Percentiles rank a stretch among this genome's conserved stretches.
Conservation (phyloP, 2,797 vertebrate genomes). For the Taeniopygia guttata region DNA sequence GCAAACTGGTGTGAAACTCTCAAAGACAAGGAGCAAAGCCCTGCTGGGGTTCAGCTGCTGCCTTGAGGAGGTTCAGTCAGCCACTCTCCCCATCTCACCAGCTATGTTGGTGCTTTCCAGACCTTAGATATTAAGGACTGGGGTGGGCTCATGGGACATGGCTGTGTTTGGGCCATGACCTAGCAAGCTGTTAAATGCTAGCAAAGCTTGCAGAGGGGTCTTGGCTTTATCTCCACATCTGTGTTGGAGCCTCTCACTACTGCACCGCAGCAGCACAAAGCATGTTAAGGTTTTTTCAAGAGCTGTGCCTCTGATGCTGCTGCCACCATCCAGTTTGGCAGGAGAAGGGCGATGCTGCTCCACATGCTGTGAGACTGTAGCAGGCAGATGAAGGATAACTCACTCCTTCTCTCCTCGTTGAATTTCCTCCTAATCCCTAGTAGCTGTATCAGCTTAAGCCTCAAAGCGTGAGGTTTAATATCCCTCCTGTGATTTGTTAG, state of each 20-base stretch:
- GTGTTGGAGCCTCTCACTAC: neutral
- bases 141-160: neutral
- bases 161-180: neutral
- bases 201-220: neutral
- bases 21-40: neutral
- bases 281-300: neutral
- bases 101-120: neutral
- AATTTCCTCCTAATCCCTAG: conserved; percentile 42
- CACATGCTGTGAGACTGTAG: rapidly evolving
- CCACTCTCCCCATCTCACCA: neutral
- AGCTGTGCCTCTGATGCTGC: neutral
- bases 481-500: conserved; percentile 28
- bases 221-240: neutral
- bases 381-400: conserved; percentile 24
- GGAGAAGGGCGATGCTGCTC: neutral
- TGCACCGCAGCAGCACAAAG: rapidly evolving
- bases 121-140: neutral
- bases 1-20: conserved; percentile 37
- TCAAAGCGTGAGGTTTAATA: conserved; percentile 25
- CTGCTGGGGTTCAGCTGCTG: neutral
- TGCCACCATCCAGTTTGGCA: neutral
- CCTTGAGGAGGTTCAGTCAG: rapidly evolving
- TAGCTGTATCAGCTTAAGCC: conserved; percentile 52
- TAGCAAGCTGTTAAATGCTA: neutral
- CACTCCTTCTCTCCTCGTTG: neutral